These are phyloP conservation scores for Mandrillus leucophaeus DNA, from an alignment of 2,113 vertebrate genomes.

Conservation along the genomic window DNA sequence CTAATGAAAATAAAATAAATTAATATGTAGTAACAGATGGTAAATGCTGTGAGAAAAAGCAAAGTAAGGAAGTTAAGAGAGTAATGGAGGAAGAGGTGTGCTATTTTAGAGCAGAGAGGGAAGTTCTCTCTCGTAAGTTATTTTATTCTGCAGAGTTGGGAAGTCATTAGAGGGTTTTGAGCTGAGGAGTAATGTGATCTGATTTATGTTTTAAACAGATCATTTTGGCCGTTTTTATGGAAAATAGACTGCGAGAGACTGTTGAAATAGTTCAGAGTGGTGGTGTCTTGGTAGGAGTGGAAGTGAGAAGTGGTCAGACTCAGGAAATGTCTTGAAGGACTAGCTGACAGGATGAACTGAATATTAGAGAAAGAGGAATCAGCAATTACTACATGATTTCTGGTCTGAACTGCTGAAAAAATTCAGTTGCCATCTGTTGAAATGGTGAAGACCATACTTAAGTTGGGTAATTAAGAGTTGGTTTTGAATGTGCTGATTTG, in stretches of 20 bases:
- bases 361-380: not conserved
- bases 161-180: not conserved
- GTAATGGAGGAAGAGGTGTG: not conserved
- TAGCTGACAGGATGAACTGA: not conserved
- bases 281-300: not conserved
- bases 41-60: not conserved
- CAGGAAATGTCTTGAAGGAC: not conserved
- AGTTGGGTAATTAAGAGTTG: not conserved
- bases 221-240: not conserved
- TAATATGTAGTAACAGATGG: not conserved
- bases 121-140: not conserved
- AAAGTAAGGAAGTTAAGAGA: not conserved
- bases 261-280: not conserved
- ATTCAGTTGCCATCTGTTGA: not conserved
- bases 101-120: not conserved
- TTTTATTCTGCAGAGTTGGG: not conserved
- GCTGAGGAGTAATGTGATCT: not conserved
- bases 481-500: slow-evolving; percentile 16
- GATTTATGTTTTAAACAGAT: not conserved
- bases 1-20: slow-evolving; percentile 5
- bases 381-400: not conserved
- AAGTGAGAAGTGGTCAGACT: not conserved
- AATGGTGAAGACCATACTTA: not conserved
- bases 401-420: not conserved
- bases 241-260: not conserved